phyloP scores from a whole-genome alignment of 2,113 vertebrate species.

The Sorex araneus region DNA sequence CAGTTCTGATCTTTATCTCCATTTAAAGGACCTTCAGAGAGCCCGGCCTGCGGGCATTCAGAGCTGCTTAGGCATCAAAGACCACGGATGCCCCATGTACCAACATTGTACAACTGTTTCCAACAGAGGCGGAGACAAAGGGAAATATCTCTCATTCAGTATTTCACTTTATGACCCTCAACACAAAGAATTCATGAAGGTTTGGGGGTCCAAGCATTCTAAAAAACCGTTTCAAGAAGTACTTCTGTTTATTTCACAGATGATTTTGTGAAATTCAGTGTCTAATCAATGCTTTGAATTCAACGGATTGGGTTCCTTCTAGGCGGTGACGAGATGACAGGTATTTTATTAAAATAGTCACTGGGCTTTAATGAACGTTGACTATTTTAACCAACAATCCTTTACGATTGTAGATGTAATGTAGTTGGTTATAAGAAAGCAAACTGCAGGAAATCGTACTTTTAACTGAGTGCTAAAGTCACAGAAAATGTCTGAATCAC shows the following conservation, averaged over 20 bases:
- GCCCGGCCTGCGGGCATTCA: slow-evolving; percentile 50
- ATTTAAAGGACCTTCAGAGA: slow-evolving; percentile 57
- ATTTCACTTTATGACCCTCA: slow-evolving; percentile 35
- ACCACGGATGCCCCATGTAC: not conserved
- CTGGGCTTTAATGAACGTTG: slow-evolving; percentile 32
- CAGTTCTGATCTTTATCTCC: slow-evolving; percentile 81
- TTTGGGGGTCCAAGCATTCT: slow-evolving; percentile 17
- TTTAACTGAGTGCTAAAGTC: not conserved
- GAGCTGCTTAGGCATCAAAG: slow-evolving; percentile 74
- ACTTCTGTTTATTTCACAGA: slow-evolving; percentile 3
- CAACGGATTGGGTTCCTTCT: not conserved
- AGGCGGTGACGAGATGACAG: not conserved
- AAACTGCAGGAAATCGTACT: slow-evolving; percentile 25
- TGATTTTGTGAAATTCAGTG: not conserved
- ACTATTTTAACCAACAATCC: slow-evolving; percentile 26
- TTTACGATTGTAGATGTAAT: not conserved
- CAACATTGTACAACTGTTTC: slow-evolving; percentile 60
- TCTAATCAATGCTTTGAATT: slow-evolving; percentile 8
- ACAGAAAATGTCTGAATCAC: not conserved
- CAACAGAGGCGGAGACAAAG: slow-evolving; percentile 1
- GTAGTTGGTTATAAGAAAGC: not conserved
- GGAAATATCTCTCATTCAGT: slow-evolving; percentile 13
- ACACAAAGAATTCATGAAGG: not conserved
- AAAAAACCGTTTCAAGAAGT: not conserved
- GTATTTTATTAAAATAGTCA: slow-evolving; percentile 55